Evolutionary conservation across 2,113 vertebrate species (phyloP), one percentile per base, ranked within the genome.

Genomic region (Maccullochella peelii): DNA sequence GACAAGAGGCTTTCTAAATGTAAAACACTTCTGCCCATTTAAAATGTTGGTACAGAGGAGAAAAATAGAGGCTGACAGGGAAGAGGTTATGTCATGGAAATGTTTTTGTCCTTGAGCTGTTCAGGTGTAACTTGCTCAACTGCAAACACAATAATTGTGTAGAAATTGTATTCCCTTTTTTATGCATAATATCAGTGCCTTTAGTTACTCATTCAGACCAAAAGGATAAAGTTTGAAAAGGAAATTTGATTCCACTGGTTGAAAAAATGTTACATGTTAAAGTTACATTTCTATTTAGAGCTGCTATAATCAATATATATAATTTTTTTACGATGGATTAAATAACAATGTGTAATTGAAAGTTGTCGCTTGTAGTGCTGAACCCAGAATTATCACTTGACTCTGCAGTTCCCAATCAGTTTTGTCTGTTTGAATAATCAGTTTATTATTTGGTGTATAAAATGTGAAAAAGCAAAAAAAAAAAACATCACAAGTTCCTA

Each of bases 1-100:
- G 58, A 85, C 65, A 21, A 75, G 59, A 84, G 20, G 80, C 77
- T 84, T 85, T 83, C 69, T 68, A 81, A 79, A 85, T 84, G 66
- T 79, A 71, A 79, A 75, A 69, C 66, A 57, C 36, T 21, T 33
- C 0, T 20, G 20, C 36, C 42, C 54, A 4, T 85, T 18, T 72
- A 47, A 85, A 72, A 47, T 47, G 75, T 54, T 47, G 57, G 44
- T 7, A 55, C 58, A 40, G 69, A 70, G 30, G 40, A 63, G 42
- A 38, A 20, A 44, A 80, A 80, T 1, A 20, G 36, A 69, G 36
- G 21, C 62, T 44, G 84, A 68, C 63, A 40, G 49, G 54, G 11
- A 42, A 10, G 42, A 73, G 12, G 62, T 49, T 57, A 25, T n/a
- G 67, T 49, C 58, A 15, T 73, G 50, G 50, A 66, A 83, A 65